Conservation (phyloP, 1,140 invertebrate genomes). For the Marisa cornuarietis region DNA sequence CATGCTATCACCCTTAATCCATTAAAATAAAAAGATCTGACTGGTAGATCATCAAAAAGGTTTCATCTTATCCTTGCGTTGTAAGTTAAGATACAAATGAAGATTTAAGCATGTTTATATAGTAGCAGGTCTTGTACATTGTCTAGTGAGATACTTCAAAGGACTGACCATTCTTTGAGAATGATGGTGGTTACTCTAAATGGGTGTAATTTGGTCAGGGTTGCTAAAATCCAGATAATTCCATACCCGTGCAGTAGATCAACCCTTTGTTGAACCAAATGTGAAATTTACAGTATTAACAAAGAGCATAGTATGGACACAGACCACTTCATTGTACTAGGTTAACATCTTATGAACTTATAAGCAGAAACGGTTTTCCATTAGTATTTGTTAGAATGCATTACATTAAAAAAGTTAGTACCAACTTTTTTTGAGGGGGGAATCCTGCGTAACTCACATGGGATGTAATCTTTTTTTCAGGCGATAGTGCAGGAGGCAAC, state of each 20-base stretch:
- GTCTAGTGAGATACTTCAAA: too few relatives aligned
- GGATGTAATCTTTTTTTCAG: conserved; percentile 27
- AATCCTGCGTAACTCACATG: neutral
- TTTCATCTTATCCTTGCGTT: too few relatives aligned
- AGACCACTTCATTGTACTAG: too few relatives aligned
- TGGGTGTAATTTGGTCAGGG: too few relatives aligned
- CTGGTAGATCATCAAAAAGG: too few relatives aligned
- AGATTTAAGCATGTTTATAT: too few relatives aligned
- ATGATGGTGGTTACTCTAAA: too few relatives aligned
- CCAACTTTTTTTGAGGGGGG: neutral
- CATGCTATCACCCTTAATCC: too few relatives aligned
- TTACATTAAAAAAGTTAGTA: neutral
- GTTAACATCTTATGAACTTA: neutral
- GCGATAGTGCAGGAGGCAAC: conserved; percentile 57
- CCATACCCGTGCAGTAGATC: neutral
- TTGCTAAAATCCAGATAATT: neutral
- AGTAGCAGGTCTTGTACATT: too few relatives aligned
- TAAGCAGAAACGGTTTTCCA: neutral
- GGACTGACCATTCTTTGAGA: too few relatives aligned
- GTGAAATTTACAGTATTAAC: neutral
- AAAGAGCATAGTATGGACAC: neutral
- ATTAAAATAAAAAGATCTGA: too few relatives aligned
- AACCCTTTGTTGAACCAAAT: neutral
- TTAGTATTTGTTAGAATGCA: neutral
- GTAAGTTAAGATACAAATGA: too few relatives aligned